A percentile compares a stretch with the other conserved stretches of the same genome.
Evolutionary conservation across 2,113 vertebrate genomes (phyloP).

Genomic region (Toxotes jaculatrix): DNA sequence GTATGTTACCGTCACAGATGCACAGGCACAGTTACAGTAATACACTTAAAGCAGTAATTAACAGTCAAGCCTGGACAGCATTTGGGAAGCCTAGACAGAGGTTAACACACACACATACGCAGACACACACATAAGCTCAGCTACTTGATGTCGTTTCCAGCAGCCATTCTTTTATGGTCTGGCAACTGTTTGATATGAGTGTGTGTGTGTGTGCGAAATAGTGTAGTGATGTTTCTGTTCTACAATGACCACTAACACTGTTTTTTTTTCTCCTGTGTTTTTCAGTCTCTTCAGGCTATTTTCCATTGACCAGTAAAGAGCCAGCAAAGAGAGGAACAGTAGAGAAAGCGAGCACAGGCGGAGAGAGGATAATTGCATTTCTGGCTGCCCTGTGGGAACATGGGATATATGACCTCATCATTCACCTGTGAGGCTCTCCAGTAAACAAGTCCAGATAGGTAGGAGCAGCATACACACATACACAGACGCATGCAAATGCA

Average conservation of each 20-base stretch:
- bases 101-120: constrained; percentile 50
- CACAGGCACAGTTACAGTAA: constrained; percentile 45
- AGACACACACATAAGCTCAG: constrained; percentile 35
- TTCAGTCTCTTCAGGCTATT: constrained; percentile 59
- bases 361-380: constrained; percentile 76
- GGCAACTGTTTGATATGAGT: constrained; percentile 35
- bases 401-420: constrained; percentile 82
- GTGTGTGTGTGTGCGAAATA: constrained; percentile 40
- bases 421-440: constrained; percentile 74
- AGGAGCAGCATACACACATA: background rate
- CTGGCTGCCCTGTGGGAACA: constrained; percentile 74
- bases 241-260: constrained; percentile 40
- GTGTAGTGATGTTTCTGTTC: constrained; percentile 31
- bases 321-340: constrained; percentile 47
- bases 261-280: constrained; percentile 50
- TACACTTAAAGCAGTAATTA: constrained; percentile 60
- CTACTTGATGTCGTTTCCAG: constrained; percentile 67
- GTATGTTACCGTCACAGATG: constrained; percentile 28
- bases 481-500: constrained; percentile 11
- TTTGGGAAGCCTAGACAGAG: constrained; percentile 46
- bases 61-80: constrained; percentile 41
- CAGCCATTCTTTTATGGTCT: constrained; percentile 48
- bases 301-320: constrained; percentile 53
- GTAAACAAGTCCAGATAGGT: constrained; percentile 76
- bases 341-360: constrained; percentile 48